Base-by-base conservation (phyloP, 23 tunicate species). In the Oikopleura dioica region DNA sequence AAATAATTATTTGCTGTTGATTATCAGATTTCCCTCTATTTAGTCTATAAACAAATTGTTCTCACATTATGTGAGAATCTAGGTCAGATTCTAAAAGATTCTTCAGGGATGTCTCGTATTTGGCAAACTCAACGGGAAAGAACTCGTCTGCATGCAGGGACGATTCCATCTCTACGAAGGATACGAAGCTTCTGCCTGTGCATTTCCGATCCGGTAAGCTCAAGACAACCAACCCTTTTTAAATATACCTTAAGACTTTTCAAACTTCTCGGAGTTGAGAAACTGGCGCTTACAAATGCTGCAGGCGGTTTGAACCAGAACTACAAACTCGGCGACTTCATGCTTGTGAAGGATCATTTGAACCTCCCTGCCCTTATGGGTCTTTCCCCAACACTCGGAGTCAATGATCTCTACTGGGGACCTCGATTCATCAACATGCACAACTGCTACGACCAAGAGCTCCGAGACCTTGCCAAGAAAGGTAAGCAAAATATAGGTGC, bases 91-190 rank as follows among this genome's bases (percentile, higher is more conserved):
- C n/a, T n/a, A n/a, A n/a, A n/a, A n/a, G n/a, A n/a, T 44, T 9
- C 9, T 16, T 16, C 2, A 63, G 72, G 72, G 72, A 63, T 63
- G 72, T 63, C 30, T 63, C 4, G 72, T 63, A 21, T 63, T 63
- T 26, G 72, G 72, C 16, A 63, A 63, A 63, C 4, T 63, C n/a
- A 29, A 28, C 72, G 72, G 72, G 30, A 26, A 16, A 23, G 72
- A 63, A 23, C 28, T 63, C 2, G 72, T 63, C n/a, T 63, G 72
- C 30, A 63, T 63, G 72, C 72, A 63, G n/a, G 72, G 72, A 12
- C 28, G 72, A 16, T 63, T 63, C n/a, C 72, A 63, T 63, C 72
- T 63, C n/a, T 63, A 63, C 72, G 72, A 63, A 63, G 72, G 72
- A 26, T 63, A 63, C 31, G 30, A 24, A 24, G 72, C 72, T 63